Evolutionary conservation across 1,140 invertebrate species (phyloP).

Genomic region (Protaetia brevitarsis): DNA sequence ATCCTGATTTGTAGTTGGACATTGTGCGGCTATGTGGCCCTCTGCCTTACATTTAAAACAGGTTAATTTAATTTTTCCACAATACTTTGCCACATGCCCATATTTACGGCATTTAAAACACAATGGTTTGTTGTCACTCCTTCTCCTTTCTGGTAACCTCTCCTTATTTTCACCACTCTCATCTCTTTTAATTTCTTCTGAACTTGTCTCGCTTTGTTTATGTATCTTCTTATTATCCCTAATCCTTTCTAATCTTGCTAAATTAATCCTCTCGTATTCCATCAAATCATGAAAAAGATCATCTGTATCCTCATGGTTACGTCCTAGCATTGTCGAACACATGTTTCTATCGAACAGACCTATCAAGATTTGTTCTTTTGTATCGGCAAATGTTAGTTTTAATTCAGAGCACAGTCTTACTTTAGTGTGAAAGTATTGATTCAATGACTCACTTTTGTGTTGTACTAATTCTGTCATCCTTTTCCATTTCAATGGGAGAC

Average conservation of each 20-base stretch:
- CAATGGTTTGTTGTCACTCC: background rate
- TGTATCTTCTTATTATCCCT: background rate
- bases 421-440: background rate
- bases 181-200: background rate
- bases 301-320: background rate
- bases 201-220: background rate
- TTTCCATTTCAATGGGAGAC: background rate
- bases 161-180: background rate
- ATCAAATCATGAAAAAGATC: constrained; percentile 6
- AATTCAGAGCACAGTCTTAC: background rate
- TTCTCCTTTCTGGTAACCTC: background rate
- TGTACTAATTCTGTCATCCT: background rate
- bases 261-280: background rate
- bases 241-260: background rate
- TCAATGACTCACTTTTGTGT: background rate
- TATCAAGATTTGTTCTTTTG: constrained; percentile 2
- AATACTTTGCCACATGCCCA: background rate
- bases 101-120: background rate
- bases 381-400: background rate
- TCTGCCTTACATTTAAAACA: background rate
- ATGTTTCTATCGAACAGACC: background rate
- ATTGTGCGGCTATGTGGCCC: too few species aligned
- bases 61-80: background rate
- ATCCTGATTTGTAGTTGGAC: too few species aligned
- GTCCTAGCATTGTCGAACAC: background rate